A percentile compares a stretch with the other conserved stretches of the same genome.
Conservation (phyloP, 2,888 invertebrate species). For the Lapara coniferarum region DNA sequence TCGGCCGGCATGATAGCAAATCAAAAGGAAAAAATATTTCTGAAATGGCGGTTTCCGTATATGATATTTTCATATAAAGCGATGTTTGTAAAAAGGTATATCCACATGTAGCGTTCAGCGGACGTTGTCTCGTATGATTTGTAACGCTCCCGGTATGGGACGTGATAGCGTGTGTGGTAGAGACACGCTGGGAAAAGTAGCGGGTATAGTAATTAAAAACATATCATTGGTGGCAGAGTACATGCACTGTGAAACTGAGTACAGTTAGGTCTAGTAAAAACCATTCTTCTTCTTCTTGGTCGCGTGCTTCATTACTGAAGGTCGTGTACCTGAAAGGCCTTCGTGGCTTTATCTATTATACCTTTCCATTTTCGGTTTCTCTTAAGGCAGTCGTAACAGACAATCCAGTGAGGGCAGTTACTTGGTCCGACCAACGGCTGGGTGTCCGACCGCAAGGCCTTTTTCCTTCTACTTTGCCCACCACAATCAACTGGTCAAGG, state of each 20-base stretch:
- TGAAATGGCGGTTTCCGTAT: constrained; percentile 24
- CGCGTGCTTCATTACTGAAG: too few species aligned
- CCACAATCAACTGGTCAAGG: too few species aligned
- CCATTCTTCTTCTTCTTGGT: too few species aligned
- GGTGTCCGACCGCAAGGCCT: too few species aligned
- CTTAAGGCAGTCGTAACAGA: too few species aligned
- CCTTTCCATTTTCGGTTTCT: too few species aligned
- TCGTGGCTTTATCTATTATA: too few species aligned
- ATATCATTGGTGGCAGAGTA: constrained; percentile 30
- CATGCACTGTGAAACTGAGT: neutral
- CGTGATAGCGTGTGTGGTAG: constrained; percentile 57
- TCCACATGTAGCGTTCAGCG: constrained; percentile 21
- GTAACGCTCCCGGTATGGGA: constrained; percentile 71
- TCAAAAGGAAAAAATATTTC: constrained; percentile 27
- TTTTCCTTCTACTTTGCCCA: too few species aligned
- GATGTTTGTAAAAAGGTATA: constrained; percentile 22
- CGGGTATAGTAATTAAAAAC: constrained; percentile 12
- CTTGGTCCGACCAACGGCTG: too few species aligned
- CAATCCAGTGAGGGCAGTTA: too few species aligned
- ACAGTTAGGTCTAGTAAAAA: too few species aligned
- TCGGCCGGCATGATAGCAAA: neutral
- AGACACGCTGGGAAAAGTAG: constrained; percentile 35
- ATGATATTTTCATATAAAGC: constrained; percentile 11
- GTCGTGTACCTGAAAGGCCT: too few species aligned
- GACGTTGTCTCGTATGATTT: constrained; percentile 72